These are phyloP conservation scores for Zoanthus gigantus DNA, from an alignment of 92 coral and sea anemone genomes.

Conservation along the genomic window DNA sequence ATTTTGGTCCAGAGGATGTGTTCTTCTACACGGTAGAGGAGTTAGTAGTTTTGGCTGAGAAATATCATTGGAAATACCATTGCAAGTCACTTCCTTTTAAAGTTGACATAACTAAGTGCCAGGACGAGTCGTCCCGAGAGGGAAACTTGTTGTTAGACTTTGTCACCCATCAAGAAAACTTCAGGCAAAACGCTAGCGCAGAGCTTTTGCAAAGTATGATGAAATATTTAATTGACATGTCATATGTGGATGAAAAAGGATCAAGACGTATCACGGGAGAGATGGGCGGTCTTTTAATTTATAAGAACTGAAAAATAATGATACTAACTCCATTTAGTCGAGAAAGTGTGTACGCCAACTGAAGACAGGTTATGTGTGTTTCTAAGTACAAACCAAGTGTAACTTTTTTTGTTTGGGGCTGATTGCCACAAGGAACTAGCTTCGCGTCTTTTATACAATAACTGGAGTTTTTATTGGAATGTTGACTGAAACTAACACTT, in stretches of 20 bases:
- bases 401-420: too few species aligned
- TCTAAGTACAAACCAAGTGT: too few species aligned
- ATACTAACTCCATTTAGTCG: too few species aligned
- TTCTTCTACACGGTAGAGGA: slow-evolving; percentile 55
- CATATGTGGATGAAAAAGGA: slow-evolving; percentile 22
- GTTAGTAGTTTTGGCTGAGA: slow-evolving; percentile 30
- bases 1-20: slow-evolving; percentile 58
- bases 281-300: slow-evolving; percentile 63
- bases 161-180: slow-evolving; percentile 62
- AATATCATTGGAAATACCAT: slow-evolving; percentile 55
- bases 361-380: too few species aligned
- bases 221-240: slow-evolving; percentile 45
- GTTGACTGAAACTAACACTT: too few species aligned
- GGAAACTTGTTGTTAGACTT: slow-evolving; percentile 61
- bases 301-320: slow-evolving; percentile 27
- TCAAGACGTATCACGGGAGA: slow-evolving; percentile 50
- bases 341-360: too few species aligned
- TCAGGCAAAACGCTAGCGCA: slow-evolving; percentile 61
- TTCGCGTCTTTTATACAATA: too few species aligned
- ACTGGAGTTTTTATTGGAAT: too few species aligned
- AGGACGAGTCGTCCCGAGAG: slow-evolving; percentile 51
- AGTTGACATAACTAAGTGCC: slow-evolving; percentile 51
- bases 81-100: slow-evolving; percentile 32
- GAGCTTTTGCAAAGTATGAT: slow-evolving; percentile 39
- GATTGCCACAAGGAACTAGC: too few species aligned